Conservation (phyloP, 2,113 vertebrate species). For the Perca flavescens region DNA sequence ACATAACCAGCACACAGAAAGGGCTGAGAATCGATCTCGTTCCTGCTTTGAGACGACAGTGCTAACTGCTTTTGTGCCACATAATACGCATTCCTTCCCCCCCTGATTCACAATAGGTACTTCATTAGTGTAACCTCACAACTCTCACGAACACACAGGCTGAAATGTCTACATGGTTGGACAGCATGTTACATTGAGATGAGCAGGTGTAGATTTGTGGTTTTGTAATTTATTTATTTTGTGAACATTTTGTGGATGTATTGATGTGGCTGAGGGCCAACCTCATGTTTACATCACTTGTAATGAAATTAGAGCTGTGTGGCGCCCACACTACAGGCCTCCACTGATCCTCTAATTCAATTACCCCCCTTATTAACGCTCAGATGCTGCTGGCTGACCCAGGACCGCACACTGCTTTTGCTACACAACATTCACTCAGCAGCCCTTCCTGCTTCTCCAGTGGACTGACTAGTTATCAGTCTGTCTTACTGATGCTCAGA, state of each 20-base stretch:
- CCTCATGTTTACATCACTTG: constrained; percentile 80
- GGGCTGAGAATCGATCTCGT: constrained; percentile 9
- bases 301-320: constrained; percentile 82
- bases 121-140: constrained; percentile 12
- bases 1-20: constrained; percentile 14
- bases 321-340: constrained; percentile 75
- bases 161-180: not conserved
- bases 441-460: constrained; percentile 43
- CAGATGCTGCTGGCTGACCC: constrained; percentile 75
- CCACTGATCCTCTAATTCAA: constrained; percentile 79
- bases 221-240: constrained; percentile 5
- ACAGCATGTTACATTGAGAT: constrained; percentile 6
- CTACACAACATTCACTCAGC: constrained; percentile 60
- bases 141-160: not conserved
- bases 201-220: constrained; percentile 2
- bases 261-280: constrained; percentile 68
- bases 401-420: constrained; percentile 56
- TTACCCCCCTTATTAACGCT: constrained; percentile 80
- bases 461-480: constrained; percentile 34
- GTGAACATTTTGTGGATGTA: constrained; percentile 14
- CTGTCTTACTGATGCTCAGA: constrained; percentile 6
- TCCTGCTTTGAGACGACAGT: not conserved
- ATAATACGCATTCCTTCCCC: not conserved
- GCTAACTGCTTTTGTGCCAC: constrained; percentile 6
- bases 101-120: constrained; percentile 6